A percentile compares a stretch with the other conserved stretches of the same genome.
phyloP scores from a whole-genome alignment of 1,140 invertebrate genomes.

The Hylaeus volcanicus region DNA sequence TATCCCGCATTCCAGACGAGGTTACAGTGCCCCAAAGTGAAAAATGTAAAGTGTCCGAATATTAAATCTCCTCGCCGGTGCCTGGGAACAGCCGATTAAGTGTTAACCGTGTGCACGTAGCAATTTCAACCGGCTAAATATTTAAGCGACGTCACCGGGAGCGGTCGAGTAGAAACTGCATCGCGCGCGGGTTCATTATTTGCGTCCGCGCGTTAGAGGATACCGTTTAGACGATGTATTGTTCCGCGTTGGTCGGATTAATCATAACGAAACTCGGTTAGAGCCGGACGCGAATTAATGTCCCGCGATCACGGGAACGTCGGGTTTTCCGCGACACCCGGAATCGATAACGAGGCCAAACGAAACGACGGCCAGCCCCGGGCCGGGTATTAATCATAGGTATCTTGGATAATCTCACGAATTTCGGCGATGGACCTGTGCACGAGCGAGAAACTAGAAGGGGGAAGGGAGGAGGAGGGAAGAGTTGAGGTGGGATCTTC shows the following conservation, averaged over 20 bases:
- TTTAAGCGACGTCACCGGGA: background rate
- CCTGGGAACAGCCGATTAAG: background rate
- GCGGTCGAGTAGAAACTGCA: background rate
- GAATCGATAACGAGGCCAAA: conserved; percentile 46
- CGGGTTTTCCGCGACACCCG: conserved; percentile 6
- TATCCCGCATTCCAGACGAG: too few species aligned
- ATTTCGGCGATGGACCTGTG: conserved; percentile 16
- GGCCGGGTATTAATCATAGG: conserved; percentile 49
- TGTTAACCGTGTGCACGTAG: background rate
- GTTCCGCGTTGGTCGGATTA: conserved; percentile 11
- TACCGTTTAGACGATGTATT: background rate
- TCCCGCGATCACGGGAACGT: conserved; percentile 12
- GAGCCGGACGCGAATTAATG: conserved; percentile 15
- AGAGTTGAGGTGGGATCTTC: conserved; percentile 15
- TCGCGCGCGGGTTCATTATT: conserved; percentile 9
- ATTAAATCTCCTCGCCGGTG: too few species aligned
- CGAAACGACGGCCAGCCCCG: conserved; percentile 30
- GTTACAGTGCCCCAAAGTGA: too few species aligned
- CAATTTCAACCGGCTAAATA: background rate
- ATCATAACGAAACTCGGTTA: conserved; percentile 8
- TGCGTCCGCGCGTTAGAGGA: background rate
- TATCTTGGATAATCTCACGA: conserved; percentile 52
- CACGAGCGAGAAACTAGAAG: background rate
- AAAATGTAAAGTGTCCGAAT: too few species aligned
- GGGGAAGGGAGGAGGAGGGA: background rate